These are phyloP conservation scores for Cynaeus angustus DNA, from an alignment of 2,888 invertebrate genomes.

Conservation along the genomic window DNA sequence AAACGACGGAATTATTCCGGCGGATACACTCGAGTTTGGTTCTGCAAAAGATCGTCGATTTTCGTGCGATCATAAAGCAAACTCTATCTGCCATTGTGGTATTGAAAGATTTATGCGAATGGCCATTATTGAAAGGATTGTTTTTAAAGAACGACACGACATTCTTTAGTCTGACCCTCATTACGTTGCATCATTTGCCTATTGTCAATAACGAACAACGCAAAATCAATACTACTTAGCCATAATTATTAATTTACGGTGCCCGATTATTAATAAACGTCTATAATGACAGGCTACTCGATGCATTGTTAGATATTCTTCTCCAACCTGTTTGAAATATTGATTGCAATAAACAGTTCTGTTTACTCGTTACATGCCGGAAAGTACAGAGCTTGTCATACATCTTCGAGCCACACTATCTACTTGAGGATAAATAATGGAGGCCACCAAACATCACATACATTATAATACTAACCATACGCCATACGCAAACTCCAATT, in stretches of 20 bases:
- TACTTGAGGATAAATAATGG: slow-evolving; percentile 41
- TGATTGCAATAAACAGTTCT: slow-evolving; percentile 48
- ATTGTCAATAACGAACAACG: slow-evolving; percentile 42
- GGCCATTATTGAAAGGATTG: slow-evolving; percentile 42
- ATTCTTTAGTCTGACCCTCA: slow-evolving; percentile 37
- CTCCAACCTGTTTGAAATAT: slow-evolving; percentile 44
- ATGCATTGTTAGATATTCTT: slow-evolving; percentile 48
- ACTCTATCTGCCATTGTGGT: slow-evolving; percentile 31
- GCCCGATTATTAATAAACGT: slow-evolving; percentile 48
- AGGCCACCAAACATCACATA: slow-evolving; percentile 41
- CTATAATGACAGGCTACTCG: slow-evolving; percentile 46
- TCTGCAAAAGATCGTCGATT: slow-evolving; percentile 44
- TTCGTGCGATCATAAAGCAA: slow-evolving; percentile 43
- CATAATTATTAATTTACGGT: slow-evolving; percentile 49
- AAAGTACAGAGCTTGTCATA: slow-evolving; percentile 44
- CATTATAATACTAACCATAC: slow-evolving; percentile 33
- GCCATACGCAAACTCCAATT: slow-evolving; percentile 22
- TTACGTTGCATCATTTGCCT: slow-evolving; percentile 46
- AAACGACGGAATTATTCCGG: slow-evolving; percentile 43
- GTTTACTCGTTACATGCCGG: slow-evolving; percentile 48
- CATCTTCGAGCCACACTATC: slow-evolving; percentile 43
- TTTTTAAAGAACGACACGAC: slow-evolving; percentile 42
- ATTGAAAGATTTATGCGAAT: slow-evolving; percentile 45
- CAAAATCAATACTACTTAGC: slow-evolving; percentile 48
- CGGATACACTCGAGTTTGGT: slow-evolving; percentile 38